Percentiles rank a stretch among this genome's conserved stretches.
These are phyloP conservation scores for Eremophila alpestris DNA, from an alignment of 2,797 vertebrate genomes.

Conservation along the genomic window DNA sequence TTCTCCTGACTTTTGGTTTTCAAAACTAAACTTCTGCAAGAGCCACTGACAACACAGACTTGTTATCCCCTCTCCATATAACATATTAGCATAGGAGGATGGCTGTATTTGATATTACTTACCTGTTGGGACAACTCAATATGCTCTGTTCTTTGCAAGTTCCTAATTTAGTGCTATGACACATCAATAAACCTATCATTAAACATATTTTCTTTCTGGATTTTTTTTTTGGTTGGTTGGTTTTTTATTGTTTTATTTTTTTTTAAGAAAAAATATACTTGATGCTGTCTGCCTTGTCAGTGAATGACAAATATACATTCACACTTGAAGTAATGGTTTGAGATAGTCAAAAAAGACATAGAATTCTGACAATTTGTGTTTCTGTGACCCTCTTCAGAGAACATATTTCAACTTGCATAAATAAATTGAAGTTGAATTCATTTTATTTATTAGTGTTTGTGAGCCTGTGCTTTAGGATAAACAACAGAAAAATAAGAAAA, in stretches of 20 bases:
- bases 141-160: neutral
- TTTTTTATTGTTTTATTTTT: neutral
- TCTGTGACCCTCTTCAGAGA: slow-evolving; percentile 17
- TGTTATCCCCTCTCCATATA: neutral
- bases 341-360: neutral
- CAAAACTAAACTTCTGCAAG: neutral
- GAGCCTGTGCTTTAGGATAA: neutral
- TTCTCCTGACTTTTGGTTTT: neutral
- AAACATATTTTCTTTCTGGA: neutral
- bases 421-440: neutral
- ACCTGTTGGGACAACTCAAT: neutral
- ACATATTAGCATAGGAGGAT: neutral
- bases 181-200: neutral
- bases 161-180: neutral
- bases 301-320: neutral
- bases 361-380: neutral
- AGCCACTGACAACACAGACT: neutral
- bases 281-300: neutral
- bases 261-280: neutral
- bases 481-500: neutral
- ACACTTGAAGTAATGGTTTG: neutral
- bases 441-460: neutral
- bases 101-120: neutral
- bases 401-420: slow-evolving; percentile 1
- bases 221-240: too few relatives aligned